Evolutionary conservation across 2,888 invertebrate species (phyloP).

Genomic region (Brachyptera putata): DNA sequence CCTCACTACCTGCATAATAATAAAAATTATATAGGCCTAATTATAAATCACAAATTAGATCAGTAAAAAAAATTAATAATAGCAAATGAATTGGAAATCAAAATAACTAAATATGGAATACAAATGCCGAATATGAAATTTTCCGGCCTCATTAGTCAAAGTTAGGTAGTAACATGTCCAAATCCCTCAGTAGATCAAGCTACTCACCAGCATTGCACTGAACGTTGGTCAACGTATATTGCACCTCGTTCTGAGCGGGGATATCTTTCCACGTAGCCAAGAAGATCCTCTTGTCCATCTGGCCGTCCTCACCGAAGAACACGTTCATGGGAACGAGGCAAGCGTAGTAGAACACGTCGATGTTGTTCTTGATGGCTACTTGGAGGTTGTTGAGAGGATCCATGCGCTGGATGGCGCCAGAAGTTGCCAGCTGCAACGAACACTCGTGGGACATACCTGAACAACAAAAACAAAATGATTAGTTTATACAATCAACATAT

Average conservation of each 20-base stretch:
- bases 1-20: too few relatives aligned
- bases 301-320: conserved; percentile 93
- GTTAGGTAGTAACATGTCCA: too few relatives aligned
- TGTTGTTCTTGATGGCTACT: conserved; percentile 97
- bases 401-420: conserved; percentile 94
- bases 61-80: too few relatives aligned
- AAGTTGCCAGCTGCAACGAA: conserved; percentile 71
- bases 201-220: conserved; percentile 59
- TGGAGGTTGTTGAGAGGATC: conserved; percentile 95
- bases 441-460: conserved; percentile 75
- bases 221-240: conserved; percentile 82
- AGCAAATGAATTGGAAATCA: too few relatives aligned
- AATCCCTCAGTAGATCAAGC: too few relatives aligned
- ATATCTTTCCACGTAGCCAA: conserved; percentile 99
- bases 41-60: too few relatives aligned
- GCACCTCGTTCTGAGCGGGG: conserved; percentile 95
- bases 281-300: conserved; percentile 95
- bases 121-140: too few relatives aligned
- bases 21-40: too few relatives aligned
- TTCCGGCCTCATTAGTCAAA: too few relatives aligned
- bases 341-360: conserved; percentile 97
- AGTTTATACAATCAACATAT: too few relatives aligned
- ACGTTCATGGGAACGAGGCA: conserved; percentile 89
- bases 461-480: too few relatives aligned
- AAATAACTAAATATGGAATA: too few relatives aligned